These are phyloP conservation scores for Microtus oregoni DNA, from an alignment of 2,113 vertebrate genomes.

Conservation along the genomic window DNA sequence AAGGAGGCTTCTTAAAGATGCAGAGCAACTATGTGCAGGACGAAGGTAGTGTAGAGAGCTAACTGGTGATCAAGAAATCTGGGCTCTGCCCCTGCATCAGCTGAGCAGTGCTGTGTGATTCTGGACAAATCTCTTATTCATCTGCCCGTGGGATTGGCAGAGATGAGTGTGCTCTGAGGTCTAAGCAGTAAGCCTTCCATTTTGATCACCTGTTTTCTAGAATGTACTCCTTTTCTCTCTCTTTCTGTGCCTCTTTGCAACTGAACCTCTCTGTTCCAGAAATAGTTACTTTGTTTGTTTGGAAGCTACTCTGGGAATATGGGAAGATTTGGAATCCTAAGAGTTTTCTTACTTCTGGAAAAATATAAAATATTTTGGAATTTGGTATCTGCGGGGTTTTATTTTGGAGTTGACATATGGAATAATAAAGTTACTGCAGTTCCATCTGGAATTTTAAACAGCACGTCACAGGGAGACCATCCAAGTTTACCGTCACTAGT, in stretches of 20 bases:
- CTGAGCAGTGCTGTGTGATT: not conserved
- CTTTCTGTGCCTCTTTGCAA: slow-evolving; percentile 20
- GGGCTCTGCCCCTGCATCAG: slow-evolving; percentile 14
- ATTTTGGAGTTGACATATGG: slow-evolving; percentile 37
- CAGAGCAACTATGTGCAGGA: not conserved
- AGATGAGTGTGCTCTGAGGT: not conserved
- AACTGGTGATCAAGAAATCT: not conserved
- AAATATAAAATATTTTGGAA: too few relatives aligned
- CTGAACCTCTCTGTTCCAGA: slow-evolving; percentile 9
- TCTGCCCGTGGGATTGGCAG: not conserved
- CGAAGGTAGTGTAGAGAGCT: not conserved
- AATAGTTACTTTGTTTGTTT: slow-evolving; percentile 51
- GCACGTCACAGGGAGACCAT: not conserved
- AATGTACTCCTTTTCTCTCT: slow-evolving; percentile 13
- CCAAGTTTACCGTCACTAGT: not conserved
- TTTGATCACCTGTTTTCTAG: not conserved
- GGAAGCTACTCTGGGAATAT: not conserved
- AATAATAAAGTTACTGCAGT: slow-evolving; percentile 38
- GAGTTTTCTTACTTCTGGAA: not conserved
- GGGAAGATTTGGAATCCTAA: not conserved
- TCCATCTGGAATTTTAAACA: slow-evolving; percentile 45
- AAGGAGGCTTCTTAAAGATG: not conserved
- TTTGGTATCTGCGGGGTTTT: slow-evolving; percentile 11
- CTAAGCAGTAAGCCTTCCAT: not conserved
- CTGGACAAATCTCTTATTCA: not conserved